phyloP scores from a whole-genome alignment of 2,113 vertebrate species.

The Ceyx cyanopectus region DNA sequence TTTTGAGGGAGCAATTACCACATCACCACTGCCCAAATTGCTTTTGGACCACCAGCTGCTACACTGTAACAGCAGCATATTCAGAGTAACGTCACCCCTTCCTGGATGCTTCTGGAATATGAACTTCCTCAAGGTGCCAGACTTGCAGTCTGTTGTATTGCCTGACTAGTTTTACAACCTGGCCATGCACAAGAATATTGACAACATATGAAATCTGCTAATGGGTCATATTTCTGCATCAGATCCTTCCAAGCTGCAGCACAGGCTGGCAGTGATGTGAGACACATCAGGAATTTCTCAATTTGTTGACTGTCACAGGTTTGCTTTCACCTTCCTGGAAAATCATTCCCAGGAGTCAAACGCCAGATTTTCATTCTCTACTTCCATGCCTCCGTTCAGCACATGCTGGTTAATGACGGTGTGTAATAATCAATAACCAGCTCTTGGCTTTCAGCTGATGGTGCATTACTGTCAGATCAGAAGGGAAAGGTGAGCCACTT shows the following conservation, averaged over 20 bases:
- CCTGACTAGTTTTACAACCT: neutral
- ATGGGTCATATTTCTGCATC: neutral
- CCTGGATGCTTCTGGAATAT: neutral
- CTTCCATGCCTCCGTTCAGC: constrained; percentile 11
- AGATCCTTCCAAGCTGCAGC: neutral
- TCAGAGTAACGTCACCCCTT: neutral
- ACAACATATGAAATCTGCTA: neutral
- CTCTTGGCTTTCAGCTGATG: constrained; percentile 44
- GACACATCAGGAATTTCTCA: constrained; percentile 39
- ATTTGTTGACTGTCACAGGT: constrained; percentile 33
- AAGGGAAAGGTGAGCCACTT: neutral
- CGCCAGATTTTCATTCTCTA: constrained; percentile 13
- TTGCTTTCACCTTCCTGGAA: constrained; percentile 40
- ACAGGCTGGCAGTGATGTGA: neutral
- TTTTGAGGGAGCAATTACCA: neutral
- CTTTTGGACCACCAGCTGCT: neutral
- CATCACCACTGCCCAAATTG: neutral
- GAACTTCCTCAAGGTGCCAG: neutral
- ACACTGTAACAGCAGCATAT: neutral
- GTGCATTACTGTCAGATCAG: neutral
- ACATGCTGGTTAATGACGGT: neutral
- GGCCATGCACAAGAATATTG: neutral
- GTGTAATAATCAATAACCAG: constrained; percentile 37
- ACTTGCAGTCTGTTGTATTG: neutral
- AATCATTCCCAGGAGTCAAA: neutral